Conservation (phyloP, 2,888 invertebrate genomes). For the Pelosia muscerda region DNA sequence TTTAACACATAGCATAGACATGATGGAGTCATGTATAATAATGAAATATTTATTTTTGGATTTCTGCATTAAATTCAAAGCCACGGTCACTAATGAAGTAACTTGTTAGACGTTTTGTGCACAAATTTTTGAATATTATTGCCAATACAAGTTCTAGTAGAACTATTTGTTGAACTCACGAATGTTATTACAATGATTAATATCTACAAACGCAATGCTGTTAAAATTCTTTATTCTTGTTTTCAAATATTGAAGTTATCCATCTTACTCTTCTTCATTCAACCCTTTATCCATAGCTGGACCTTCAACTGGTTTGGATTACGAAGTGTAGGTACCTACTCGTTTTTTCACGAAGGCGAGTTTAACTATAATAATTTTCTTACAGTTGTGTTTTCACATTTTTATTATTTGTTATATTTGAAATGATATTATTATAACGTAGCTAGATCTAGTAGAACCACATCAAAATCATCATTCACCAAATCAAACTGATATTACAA, state of each 20-base stretch:
- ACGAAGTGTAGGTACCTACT: too few species aligned
- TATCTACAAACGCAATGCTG: not conserved
- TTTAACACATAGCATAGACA: conserved; percentile 4
- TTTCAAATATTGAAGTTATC: not conserved
- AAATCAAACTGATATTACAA: not conserved
- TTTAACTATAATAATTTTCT: too few species aligned
- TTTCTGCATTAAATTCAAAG: conserved; percentile 26
- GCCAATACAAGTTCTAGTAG: not conserved
- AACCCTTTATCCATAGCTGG: not conserved
- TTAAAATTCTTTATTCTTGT: not conserved
- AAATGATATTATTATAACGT: not conserved
- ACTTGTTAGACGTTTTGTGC: conserved; percentile 22
- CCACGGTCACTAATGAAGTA: conserved; percentile 29
- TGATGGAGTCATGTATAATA: conserved; percentile 16
- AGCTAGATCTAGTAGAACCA: not conserved
- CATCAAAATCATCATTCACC: not conserved
- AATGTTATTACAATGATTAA: conserved; percentile 6
- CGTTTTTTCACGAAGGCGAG: too few species aligned
- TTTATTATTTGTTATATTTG: too few species aligned
- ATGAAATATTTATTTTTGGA: not conserved
- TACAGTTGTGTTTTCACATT: too few species aligned
- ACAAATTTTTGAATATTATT: conserved; percentile 17
- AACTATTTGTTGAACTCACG: not conserved
- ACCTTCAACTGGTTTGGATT: too few species aligned
- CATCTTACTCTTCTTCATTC: not conserved